phyloP scores from a whole-genome alignment of 2,113 vertebrate genomes.

The Bubo bubo region DNA sequence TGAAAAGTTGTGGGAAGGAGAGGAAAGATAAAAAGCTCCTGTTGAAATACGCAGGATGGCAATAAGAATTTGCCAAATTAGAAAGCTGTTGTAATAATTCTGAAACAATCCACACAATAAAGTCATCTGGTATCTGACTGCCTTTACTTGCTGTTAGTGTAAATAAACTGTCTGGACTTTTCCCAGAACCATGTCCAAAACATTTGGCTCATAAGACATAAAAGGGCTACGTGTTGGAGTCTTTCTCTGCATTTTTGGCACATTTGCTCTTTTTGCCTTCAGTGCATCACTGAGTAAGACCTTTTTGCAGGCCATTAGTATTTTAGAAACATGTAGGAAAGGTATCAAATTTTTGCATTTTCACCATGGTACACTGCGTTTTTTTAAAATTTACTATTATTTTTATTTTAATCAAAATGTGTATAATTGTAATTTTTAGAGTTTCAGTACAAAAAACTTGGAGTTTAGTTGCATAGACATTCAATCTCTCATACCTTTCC shows the following conservation, averaged over 20 bases:
- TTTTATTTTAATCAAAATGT: not conserved
- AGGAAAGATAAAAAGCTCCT: not conserved
- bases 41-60: not conserved
- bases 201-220: not conserved
- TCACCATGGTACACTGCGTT: rapidly evolving
- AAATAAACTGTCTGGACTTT: not conserved
- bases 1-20: not conserved
- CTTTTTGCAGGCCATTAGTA: not conserved
- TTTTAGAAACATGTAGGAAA: not conserved
- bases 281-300: not conserved
- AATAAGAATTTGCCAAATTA: not conserved
- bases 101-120: not conserved
- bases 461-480: not conserved
- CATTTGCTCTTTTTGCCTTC: not conserved
- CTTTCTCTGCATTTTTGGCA: not conserved
- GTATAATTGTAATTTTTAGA: not conserved
- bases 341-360: not conserved
- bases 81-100: not conserved
- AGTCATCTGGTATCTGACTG: not conserved
- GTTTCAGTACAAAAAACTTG: not conserved
- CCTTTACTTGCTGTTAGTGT: not conserved
- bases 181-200: not conserved
- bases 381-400: not conserved
- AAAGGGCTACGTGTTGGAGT: not conserved
- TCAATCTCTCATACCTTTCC: not conserved